Evolutionary conservation across 2,113 vertebrate species (phyloP).

Genomic region (Oncorhynchus kisutch): DNA sequence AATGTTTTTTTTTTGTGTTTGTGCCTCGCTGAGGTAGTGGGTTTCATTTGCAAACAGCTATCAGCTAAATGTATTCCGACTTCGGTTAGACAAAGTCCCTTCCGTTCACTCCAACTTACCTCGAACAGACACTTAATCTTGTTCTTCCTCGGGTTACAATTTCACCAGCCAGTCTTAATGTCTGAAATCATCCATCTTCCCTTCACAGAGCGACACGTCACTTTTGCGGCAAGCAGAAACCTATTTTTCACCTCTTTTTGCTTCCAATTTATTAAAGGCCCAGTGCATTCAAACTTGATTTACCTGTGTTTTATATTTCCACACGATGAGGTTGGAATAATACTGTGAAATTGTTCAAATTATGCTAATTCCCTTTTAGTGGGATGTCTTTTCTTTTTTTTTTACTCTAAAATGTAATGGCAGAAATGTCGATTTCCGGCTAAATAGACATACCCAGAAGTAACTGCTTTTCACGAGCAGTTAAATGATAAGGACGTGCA

Average conservation of each 20-base stretch:
- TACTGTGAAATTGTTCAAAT: too few relatives aligned
- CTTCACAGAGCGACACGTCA: constrained; percentile 20
- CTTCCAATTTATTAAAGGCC: constrained; percentile 21
- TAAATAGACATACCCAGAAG: too few relatives aligned
- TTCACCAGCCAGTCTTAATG: constrained; percentile 37
- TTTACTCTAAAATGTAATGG: too few relatives aligned
- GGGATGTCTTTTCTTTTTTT: background rate
- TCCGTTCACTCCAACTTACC: constrained; percentile 6
- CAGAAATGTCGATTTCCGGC: too few relatives aligned
- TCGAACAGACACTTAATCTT: constrained; percentile 35
- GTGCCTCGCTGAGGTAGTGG: constrained; percentile 13
- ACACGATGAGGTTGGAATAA: too few relatives aligned
- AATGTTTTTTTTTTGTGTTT: background rate
- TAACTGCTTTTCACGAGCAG: too few relatives aligned
- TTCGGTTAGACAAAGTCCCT: constrained; percentile 14
- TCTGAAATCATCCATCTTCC: constrained; percentile 43
- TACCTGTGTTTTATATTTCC: too few relatives aligned
- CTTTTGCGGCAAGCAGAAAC: constrained; percentile 9
- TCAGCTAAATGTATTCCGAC: constrained; percentile 4
- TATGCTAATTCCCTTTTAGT: background rate
- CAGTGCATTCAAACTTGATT: too few relatives aligned
- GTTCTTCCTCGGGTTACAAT: constrained; percentile 21
- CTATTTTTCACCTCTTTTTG: constrained; percentile 14
- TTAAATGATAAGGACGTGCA: too few relatives aligned
- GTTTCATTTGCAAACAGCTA: constrained; percentile 31